phyloP scores from a whole-genome alignment of 2,797 vertebrate species.

The Coregonus suidteri region DNA sequence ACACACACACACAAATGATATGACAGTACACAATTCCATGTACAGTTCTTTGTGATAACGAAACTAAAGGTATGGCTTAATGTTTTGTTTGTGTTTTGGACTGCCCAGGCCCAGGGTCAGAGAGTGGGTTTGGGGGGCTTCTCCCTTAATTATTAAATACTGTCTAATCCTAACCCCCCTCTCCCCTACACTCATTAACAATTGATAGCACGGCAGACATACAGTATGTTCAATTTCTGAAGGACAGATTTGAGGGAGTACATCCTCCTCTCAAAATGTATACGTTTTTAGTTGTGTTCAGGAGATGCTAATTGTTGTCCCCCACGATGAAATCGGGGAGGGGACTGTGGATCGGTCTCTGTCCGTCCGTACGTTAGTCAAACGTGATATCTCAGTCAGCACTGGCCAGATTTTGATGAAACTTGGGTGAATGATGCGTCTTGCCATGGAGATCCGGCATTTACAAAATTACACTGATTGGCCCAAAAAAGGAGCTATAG shows the following conservation, averaged over 20 bases:
- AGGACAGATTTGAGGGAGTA: conserved; percentile 44
- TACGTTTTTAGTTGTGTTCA: conserved; percentile 25
- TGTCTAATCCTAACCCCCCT: conserved; percentile 59
- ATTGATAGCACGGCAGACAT: conserved; percentile 59
- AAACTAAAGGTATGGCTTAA: background rate
- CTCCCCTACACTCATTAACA: conserved; percentile 56
- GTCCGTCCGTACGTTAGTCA: too few species aligned
- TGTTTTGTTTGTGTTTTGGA: conserved; percentile 14
- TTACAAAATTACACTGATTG: too few species aligned
- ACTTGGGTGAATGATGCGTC: too few species aligned
- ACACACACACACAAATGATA: too few species aligned
- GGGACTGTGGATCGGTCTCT: too few species aligned
- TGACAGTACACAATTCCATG: background rate
- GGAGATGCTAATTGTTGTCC: conserved; percentile 32
- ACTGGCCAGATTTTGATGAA: too few species aligned
- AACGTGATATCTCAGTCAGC: too few species aligned
- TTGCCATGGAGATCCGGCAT: too few species aligned
- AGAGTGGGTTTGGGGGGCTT: background rate
- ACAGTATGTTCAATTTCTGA: conserved; percentile 57
- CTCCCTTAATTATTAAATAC: conserved; percentile 70
- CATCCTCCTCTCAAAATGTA: conserved; percentile 28
- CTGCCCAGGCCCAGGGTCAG: too few species aligned
- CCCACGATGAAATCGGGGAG: too few species aligned
- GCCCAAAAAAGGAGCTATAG: too few species aligned
- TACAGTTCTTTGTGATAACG: background rate